Base-by-base conservation (phyloP, 2,888 invertebrate species). In the Tortrix viridana region DNA sequence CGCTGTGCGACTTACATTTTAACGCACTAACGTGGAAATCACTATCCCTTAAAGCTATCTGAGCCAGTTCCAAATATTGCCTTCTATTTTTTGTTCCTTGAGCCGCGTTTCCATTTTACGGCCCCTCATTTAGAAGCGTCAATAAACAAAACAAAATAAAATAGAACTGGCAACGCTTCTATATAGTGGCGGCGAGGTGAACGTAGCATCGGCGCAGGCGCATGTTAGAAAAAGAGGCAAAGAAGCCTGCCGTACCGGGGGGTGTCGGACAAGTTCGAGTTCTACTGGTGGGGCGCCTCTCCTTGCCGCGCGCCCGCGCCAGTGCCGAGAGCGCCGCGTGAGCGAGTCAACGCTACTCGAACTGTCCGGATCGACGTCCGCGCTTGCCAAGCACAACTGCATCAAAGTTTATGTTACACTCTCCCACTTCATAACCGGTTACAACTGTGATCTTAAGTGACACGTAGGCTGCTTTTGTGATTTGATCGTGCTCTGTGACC, bases 161-260 rank as follows among this genome's bases (percentile, higher is more conserved):
- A 75, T 73, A 78, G 79, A 84, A 80, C 87, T 88, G 84, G 89
- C 86, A 86, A 86, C 86, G 85, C 75, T 70, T 68, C 71, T 75
- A 58, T n/a, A n/a, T n/a, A n/a, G n/a, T n/a, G n/a, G 79, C 81
- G 74, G 56, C 75, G 76, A 76, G 75, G 78, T 74, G 80, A 85
- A 84, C 84, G 85, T 85, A 85, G 88, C 87, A 88, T 79, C 88
- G 84, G 77, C 89, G 90, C 88, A 85, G 82, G 88, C 90, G 89
- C 90, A 89, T 76, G 77, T 76, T 81, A 76, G 77, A 76, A 74
- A 81, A 74, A 76, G 80, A 80, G 80, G 84, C 79, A 85, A 80
- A 78, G 79, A 82, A 86, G 85, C 86, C 81, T 77, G 88, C 85
- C 82, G 77, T 32, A 12, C 32, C 32, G 76, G 81, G 86, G 76